Conservation (phyloP, 2,797 vertebrate genomes). For the Falco cherrug region DNA sequence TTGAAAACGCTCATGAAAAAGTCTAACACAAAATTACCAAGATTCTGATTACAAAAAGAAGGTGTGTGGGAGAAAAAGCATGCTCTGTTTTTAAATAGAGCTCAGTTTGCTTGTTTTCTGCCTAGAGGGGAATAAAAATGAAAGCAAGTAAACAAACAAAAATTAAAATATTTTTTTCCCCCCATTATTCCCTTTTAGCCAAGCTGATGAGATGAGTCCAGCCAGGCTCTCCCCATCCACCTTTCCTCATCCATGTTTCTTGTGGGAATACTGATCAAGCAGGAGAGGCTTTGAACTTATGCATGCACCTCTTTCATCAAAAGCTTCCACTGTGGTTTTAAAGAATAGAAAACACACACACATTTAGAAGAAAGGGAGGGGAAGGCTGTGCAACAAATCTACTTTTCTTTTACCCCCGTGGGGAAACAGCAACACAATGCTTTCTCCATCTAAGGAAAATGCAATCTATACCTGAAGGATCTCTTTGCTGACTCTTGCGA, state of each 20-base stretch:
- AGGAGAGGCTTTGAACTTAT: constrained; percentile 54
- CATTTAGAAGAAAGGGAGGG: not conserved
- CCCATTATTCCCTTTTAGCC: not conserved
- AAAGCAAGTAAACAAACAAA: constrained; percentile 35
- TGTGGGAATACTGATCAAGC: constrained; percentile 26
- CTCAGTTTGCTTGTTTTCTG: not conserved
- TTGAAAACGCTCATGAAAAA: not conserved
- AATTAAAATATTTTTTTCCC: not conserved
- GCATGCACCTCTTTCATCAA: constrained; percentile 31
- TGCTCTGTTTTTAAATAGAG: not conserved
- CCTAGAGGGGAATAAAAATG: constrained; percentile 24
- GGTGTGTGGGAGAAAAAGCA: not conserved
- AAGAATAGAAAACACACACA: not conserved
- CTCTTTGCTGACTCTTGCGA: not conserved
- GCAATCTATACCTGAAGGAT: not conserved
- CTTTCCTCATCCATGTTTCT: not conserved
- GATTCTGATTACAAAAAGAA: constrained; percentile 8
- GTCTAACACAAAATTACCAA: not conserved
- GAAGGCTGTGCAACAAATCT: not conserved
- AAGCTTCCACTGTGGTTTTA: constrained; percentile 7
- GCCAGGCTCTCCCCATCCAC: not conserved
- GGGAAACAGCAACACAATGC: not conserved
- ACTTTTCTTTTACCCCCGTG: not conserved
- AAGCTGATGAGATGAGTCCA: not conserved
- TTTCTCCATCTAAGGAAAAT: not conserved